Percentiles rank a stretch among this genome's conserved stretches.
phyloP scores from a whole-genome alignment of 1,140 invertebrate genomes.

The Popillia japonica region DNA sequence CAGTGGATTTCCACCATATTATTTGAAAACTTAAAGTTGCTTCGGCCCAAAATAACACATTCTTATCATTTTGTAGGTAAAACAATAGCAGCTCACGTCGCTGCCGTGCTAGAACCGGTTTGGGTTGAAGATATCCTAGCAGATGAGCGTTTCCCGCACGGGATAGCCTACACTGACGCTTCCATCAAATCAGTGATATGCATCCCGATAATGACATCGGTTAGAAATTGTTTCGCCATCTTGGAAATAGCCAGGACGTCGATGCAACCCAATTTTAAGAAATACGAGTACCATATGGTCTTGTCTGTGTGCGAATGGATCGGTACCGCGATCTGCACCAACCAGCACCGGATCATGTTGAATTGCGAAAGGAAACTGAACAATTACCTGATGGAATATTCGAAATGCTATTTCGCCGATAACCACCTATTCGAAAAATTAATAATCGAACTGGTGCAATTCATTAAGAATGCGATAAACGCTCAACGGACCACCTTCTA shows the following conservation, averaged over 20 bases:
- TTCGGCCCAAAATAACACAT: no score
- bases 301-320: constrained; percentile 61
- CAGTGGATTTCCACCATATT: no score
- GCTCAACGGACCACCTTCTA: constrained; percentile 62
- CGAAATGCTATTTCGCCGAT: constrained; percentile 63
- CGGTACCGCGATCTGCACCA: constrained; percentile 63
- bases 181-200: constrained; percentile 61
- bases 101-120: constrained; percentile 60
- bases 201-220: constrained; percentile 62
- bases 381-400: constrained; percentile 58
- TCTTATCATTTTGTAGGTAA: constrained; percentile 43
- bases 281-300: constrained; percentile 49
- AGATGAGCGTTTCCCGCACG: constrained; percentile 58
- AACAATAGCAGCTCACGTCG: constrained; percentile 61
- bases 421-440: constrained; percentile 60
- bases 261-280: constrained; percentile 46
- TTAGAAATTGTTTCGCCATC: constrained; percentile 62
- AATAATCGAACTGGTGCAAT: constrained; percentile 53
- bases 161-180: background rate
- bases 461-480: constrained; percentile 61
- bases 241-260: constrained; percentile 61
- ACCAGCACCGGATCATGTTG: constrained; percentile 58
- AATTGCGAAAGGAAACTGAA: constrained; percentile 61
- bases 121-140: constrained; percentile 59
- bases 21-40: no score